phyloP scores from a whole-genome alignment of 2,888 invertebrate species.

The Campoplex capitator region DNA sequence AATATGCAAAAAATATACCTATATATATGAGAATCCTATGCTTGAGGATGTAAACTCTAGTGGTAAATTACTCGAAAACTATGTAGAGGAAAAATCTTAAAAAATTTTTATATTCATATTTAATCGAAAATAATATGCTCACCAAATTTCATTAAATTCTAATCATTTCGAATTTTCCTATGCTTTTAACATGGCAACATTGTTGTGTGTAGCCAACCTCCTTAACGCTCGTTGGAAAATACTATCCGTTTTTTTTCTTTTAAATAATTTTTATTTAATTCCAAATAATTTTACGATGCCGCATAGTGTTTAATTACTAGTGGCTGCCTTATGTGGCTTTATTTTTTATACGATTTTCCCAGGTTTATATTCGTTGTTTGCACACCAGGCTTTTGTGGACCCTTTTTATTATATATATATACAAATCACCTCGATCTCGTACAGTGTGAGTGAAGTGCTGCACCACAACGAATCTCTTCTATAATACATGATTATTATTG shows the following conservation, averaged over 20 bases:
- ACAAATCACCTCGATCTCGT: constrained; percentile 69
- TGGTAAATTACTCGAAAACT: no score
- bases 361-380: constrained; percentile 55
- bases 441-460: constrained; percentile 81
- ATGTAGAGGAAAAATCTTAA: no score
- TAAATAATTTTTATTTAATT: neutral
- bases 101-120: no score
- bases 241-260: no score
- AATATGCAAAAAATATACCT: no score
- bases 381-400: constrained; percentile 50
- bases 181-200: no score
- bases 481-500: constrained; percentile 85
- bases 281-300: neutral
- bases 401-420: constrained; percentile 27
- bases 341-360: constrained; percentile 1
- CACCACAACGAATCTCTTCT: constrained; percentile 80
- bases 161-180: no score
- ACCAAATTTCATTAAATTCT: no score
- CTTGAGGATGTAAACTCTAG: no score
- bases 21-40: no score
- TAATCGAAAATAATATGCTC: no score
- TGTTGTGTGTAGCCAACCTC: no score
- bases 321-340: constrained; percentile 66
- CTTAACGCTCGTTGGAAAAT: neutral
- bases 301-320: constrained; percentile 54